Conservation (phyloP, 92 coral and sea anemone genomes). For the Zoanthus sociatus region DNA sequence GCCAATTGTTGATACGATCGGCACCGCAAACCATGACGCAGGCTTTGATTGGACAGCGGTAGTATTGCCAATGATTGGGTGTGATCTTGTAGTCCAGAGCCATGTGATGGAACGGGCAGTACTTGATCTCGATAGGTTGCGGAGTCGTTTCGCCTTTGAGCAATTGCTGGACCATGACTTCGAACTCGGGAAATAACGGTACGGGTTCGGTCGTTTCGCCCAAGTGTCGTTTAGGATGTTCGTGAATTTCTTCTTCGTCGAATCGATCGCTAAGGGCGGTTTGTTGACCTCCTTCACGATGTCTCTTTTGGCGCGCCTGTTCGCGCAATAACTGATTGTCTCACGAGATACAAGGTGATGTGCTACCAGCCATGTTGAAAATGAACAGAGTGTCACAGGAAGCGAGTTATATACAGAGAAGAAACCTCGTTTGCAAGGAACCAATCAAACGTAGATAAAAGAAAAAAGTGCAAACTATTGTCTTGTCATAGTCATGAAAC, state of each 20-base stretch:
- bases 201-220: no score
- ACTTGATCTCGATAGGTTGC: no score
- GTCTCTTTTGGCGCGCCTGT: constrained; percentile 17
- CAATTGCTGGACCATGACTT: background rate
- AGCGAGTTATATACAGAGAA: no score
- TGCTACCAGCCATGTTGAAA: background rate
- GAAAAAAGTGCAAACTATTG: no score
- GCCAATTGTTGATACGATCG: constrained; percentile 4
- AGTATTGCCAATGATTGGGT: background rate
- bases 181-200: background rate
- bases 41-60: background rate
- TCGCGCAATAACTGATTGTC: no score
- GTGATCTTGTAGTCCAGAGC: background rate
- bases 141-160: background rate
- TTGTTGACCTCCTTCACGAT: background rate
- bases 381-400: no score
- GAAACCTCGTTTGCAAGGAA: no score
- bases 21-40: background rate
- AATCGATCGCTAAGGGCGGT: background rate
- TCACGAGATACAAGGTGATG: no score
- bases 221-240: background rate
- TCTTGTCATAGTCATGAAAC: no score
- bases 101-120: background rate
- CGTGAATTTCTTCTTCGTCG: background rate
- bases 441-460: no score